A percentile compares a stretch with the other conserved stretches of the same genome.
phyloP scores from a whole-genome alignment of 2,113 vertebrate species.

The Aviceda subcristata region DNA sequence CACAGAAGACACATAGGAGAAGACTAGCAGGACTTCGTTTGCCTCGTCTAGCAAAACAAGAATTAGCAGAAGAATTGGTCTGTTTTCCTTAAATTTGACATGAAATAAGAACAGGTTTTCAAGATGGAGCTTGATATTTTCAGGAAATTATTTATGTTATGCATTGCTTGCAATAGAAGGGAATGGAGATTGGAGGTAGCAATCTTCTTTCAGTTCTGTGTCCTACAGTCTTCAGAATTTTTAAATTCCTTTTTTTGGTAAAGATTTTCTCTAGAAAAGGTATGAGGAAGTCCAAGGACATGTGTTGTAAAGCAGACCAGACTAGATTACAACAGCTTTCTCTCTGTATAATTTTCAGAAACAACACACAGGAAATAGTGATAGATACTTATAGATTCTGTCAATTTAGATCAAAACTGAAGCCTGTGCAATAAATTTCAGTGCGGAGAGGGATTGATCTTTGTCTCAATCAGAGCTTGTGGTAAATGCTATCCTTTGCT shows the following conservation, averaged over 20 bases:
- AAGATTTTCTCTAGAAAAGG: background rate
- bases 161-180: background rate
- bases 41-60: background rate
- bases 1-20: background rate
- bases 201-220: background rate
- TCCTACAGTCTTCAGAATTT: background rate
- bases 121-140: background rate
- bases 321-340: background rate
- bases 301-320: background rate
- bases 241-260: background rate
- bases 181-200: background rate
- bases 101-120: background rate
- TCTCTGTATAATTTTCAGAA: background rate
- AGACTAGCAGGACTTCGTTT: fast-evolving
- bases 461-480: background rate
- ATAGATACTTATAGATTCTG: background rate
- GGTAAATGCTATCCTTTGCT: background rate
- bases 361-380: background rate
- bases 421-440: background rate
- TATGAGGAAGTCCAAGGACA: background rate
- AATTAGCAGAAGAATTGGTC: fast-evolving
- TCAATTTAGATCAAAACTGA: background rate
- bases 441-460: background rate
- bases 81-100: background rate
- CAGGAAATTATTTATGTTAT: background rate